These are phyloP conservation scores for Lydus trimaculatus DNA, from an alignment of 2,888 invertebrate species.

Conservation along the genomic window DNA sequence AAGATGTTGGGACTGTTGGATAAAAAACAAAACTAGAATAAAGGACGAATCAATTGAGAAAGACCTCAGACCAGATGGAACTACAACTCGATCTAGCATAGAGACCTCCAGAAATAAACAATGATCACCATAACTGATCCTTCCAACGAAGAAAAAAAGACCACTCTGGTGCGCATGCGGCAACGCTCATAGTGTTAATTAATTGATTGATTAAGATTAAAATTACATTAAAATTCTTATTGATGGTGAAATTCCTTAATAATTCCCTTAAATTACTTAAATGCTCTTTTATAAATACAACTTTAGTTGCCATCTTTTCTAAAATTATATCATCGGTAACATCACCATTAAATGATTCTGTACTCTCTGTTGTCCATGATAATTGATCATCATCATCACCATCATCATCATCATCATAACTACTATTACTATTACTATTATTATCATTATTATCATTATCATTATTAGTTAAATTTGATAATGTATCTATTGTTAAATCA, in stretches of 20 bases:
- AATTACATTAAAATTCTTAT: conserved; percentile 75
- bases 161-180: too few relatives aligned
- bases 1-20: too few relatives aligned
- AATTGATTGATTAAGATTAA: too few relatives aligned
- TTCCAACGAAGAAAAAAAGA: too few relatives aligned
- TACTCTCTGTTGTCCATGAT: conserved; percentile 85
- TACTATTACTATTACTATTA: background rate
- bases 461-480: background rate
- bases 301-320: conserved; percentile 74
- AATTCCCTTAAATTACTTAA: conserved; percentile 72
- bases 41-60: too few relatives aligned
- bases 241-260: conserved; percentile 77
- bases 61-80: too few relatives aligned
- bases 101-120: too few relatives aligned
- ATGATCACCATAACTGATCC: too few relatives aligned
- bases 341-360: conserved; percentile 67
- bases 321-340: conserved; percentile 58
- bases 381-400: conserved; percentile 12
- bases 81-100: too few relatives aligned
- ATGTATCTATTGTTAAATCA: conserved; percentile 14
- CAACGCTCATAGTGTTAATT: too few relatives aligned
- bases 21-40: too few relatives aligned
- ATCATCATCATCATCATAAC: conserved; percentile 19
- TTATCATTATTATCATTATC: conserved; percentile 8
- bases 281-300: conserved; percentile 56